phyloP scores from a whole-genome alignment of 1,140 invertebrate species.

The Thaumetopoea pityocampa region DNA sequence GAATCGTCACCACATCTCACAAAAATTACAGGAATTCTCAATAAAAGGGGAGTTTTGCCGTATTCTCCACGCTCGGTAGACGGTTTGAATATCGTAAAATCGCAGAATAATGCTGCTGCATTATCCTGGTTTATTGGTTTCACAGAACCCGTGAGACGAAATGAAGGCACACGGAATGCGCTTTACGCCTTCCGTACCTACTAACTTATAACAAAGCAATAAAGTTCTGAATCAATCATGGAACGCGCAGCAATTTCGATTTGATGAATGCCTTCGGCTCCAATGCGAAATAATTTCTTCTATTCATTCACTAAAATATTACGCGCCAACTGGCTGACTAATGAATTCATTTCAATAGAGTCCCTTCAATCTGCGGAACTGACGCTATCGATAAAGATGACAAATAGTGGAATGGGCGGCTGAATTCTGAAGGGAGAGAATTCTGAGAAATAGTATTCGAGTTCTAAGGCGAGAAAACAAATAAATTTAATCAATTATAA shows the following conservation, averaged over 20 bases:
- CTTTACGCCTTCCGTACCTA: too few species aligned
- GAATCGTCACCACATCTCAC: too few species aligned
- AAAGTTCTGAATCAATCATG: constrained; percentile 13
- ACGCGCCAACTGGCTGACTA: constrained; percentile 39
- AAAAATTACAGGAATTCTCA: too few species aligned
- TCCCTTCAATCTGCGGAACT: constrained; percentile 11
- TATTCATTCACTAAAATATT: constrained; percentile 53
- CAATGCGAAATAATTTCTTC: constrained; percentile 44
- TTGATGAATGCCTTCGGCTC: constrained; percentile 29
- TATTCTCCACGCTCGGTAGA: too few species aligned
- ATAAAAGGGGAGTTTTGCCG: too few species aligned
- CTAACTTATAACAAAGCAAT: constrained; percentile 15
- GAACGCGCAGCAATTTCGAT: constrained; percentile 12
- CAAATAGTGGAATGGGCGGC: constrained; percentile 19
- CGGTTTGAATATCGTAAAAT: too few species aligned
- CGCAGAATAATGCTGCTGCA: too few species aligned
- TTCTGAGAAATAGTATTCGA: constrained; percentile 8
- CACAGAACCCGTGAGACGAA: too few species aligned
- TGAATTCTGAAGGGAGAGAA: constrained; percentile 3
- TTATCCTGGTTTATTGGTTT: too few species aligned
- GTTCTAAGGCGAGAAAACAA: neutral
- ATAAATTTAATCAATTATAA: constrained; percentile 10
- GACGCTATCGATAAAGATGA: constrained; percentile 20
- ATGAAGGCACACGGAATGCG: too few species aligned
- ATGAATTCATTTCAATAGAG: constrained; percentile 47